These are phyloP conservation scores for Panopea generosa DNA, from an alignment of 2,888 invertebrate species.

Conservation along the genomic window DNA sequence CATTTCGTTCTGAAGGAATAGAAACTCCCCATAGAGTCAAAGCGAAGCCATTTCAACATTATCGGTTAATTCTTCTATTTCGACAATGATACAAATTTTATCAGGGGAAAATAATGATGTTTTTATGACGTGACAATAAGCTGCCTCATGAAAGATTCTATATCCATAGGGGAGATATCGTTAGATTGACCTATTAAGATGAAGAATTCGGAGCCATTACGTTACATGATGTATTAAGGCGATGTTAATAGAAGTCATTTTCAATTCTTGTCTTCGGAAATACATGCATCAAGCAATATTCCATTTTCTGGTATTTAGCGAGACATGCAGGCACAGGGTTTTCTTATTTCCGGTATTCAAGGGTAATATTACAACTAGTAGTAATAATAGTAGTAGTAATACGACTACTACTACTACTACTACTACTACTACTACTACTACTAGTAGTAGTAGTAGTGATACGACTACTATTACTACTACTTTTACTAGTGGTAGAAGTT, in stretches of 20 bases:
- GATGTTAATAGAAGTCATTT: constrained; percentile 53
- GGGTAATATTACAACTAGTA: no score
- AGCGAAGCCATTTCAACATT: constrained; percentile 51
- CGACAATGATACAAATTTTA: constrained; percentile 61
- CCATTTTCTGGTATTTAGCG: no score
- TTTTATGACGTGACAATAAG: constrained; percentile 65
- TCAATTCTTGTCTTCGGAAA: constrained; percentile 25
- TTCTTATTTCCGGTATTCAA: no score
- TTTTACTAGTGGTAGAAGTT: no score
- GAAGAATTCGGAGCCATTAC: constrained; percentile 54
- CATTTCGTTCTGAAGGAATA: constrained; percentile 52
- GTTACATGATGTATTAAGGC: constrained; percentile 60
- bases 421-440: no score
- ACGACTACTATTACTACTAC: no score
- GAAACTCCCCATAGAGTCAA: constrained; percentile 21
- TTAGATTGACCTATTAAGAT: constrained; percentile 66
- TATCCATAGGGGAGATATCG: constrained; percentile 45
- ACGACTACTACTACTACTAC: no score
- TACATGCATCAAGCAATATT: no score
- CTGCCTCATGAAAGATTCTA: constrained; percentile 39
- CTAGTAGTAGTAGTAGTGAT: no score
- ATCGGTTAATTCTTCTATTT: constrained; percentile 61
- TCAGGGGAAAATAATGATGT: constrained; percentile 64
- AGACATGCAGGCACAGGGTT: no score
- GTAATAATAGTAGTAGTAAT: no score